Evolutionary conservation across 1,140 invertebrate species (phyloP), one percentile per base, ranked within the genome.

Genomic region (Lordiphosa collinella): DNA sequence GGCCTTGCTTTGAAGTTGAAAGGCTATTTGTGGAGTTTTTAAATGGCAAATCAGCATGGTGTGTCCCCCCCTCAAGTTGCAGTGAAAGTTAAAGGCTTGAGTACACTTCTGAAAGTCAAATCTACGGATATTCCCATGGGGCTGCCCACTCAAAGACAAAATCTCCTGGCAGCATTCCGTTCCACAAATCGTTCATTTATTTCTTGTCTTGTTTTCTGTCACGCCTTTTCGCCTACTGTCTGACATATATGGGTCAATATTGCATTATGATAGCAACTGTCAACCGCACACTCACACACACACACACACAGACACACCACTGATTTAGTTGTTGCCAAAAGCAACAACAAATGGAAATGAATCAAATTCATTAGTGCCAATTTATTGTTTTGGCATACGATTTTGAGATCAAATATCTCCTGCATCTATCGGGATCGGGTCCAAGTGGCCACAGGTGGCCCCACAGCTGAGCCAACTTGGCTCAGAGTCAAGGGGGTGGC

Each of bases 351-450:
- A 79, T 79, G 66, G 66, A 82, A 80, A 76, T 76, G 76, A 80
- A 82, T 80, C 76, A 80, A 80, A 80, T 80, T 80, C 76, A 80
- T 80, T 80, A 80, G 76, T 64, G 76, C 22, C 64, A 76, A 80
- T 80, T 80, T 82, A 82, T 76, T 80, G 76, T 80, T 63, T 61
- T 69, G 59, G 47, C 43, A 69, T 79, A 72, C 61, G 59, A 44
- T 65, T 63, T 18, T 36, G 9, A 55, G 49, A 58, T 69, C 60
- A 52, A 71, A 68, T 71, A 61, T 70, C 67, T 40, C 37, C 32
- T 36, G 49, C 34, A 66, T 51, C 69, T 50, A 38, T 52, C 31
- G 37, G 38, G 10, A 58, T 34, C 29, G 12, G 48, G 29, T 47
- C 41, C 41, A 29, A 22, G 22, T 53, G 38, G 38, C 29, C 51